These are phyloP conservation scores for Rhodophaea formosa DNA, from an alignment of 2,888 invertebrate species.

Conservation along the genomic window DNA sequence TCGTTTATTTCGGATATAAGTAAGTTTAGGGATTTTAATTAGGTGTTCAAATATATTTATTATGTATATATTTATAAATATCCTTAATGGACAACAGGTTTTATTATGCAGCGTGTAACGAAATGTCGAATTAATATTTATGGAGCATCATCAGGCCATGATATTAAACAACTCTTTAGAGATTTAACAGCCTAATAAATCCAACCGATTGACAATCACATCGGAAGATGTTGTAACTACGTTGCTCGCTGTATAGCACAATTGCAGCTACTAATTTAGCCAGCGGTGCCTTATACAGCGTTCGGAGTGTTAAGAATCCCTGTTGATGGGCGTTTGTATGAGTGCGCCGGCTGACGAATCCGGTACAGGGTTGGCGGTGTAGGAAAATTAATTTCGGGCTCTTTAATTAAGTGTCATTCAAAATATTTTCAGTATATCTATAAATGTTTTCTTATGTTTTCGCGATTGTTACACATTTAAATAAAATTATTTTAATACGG, in stretches of 20 bases:
- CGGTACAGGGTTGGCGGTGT: constrained; percentile 69
- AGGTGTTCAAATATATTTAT: too few relatives aligned
- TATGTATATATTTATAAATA: too few relatives aligned
- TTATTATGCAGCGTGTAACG: too few relatives aligned
- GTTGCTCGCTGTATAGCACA: constrained; percentile 57
- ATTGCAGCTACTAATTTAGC: constrained; percentile 77
- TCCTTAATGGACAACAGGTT: too few relatives aligned
- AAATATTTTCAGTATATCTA: too few relatives aligned
- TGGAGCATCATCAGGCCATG: too few relatives aligned
- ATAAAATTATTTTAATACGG: too few relatives aligned
- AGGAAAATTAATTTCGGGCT: constrained; percentile 77
- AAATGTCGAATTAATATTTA: too few relatives aligned
- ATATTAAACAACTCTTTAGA: too few relatives aligned
- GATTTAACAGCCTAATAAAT: constrained; percentile 62
- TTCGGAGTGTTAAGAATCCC: constrained; percentile 68
- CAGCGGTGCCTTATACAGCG: constrained; percentile 75
- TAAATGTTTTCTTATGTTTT: too few relatives aligned
- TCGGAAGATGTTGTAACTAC: constrained; percentile 51
- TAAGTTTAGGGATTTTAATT: constrained; percentile 76
- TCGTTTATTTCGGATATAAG: constrained; percentile 51
- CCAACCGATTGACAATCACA: constrained; percentile 55
- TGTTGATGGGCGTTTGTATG: constrained; percentile 76
- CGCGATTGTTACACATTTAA: too few relatives aligned
- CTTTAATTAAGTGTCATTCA: constrained; percentile 75
- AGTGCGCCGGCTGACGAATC: constrained; percentile 68